Evolutionary conservation across 2,888 invertebrate species (phyloP).

Genomic region (Microdon myrmicae): DNA sequence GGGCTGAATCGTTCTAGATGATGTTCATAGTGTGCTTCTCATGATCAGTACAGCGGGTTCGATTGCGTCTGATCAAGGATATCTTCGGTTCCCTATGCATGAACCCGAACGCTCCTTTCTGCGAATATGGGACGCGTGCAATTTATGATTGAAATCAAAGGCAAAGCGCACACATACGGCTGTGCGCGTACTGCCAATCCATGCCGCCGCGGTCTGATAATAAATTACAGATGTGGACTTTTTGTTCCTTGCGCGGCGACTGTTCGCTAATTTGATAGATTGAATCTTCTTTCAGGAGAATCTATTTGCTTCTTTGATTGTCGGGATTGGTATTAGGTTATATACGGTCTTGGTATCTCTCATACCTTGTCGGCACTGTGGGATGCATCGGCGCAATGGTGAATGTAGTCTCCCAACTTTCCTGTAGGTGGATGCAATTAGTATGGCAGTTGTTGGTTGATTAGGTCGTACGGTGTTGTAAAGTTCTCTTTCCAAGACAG

Average conservation of each 20-base stretch:
- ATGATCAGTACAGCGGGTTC: constrained; percentile 27
- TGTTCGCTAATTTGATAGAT: constrained; percentile 51
- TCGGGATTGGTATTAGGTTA: no score
- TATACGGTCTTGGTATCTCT: no score
- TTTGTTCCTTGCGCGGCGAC: constrained; percentile 14
- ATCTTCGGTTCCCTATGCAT: no score
- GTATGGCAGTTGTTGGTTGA: constrained; percentile 12
- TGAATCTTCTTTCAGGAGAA: constrained; percentile 52
- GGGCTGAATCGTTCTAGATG: not conserved
- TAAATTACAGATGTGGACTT: constrained; percentile 44
- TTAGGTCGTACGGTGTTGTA: constrained; percentile 14
- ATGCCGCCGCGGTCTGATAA: constrained; percentile 41
- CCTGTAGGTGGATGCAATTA: constrained; percentile 48
- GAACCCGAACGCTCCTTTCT: constrained; percentile 6
- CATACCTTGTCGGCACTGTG: not conserved
- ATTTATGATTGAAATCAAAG: constrained; percentile 52
- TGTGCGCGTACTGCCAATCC: constrained; percentile 42
- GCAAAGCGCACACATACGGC: constrained; percentile 41
- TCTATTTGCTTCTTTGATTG: constrained; percentile 51
- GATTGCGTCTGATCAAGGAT: constrained; percentile 16
- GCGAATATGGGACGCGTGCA: constrained; percentile 41
- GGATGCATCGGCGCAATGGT: constrained; percentile 3
- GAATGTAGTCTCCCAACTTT: not conserved
- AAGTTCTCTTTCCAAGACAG: no score
- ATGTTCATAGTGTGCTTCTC: constrained; percentile 26